Evolutionary conservation across 2,888 invertebrate genomes (phyloP).

Genomic region (Drosophila melanosoma): DNA sequence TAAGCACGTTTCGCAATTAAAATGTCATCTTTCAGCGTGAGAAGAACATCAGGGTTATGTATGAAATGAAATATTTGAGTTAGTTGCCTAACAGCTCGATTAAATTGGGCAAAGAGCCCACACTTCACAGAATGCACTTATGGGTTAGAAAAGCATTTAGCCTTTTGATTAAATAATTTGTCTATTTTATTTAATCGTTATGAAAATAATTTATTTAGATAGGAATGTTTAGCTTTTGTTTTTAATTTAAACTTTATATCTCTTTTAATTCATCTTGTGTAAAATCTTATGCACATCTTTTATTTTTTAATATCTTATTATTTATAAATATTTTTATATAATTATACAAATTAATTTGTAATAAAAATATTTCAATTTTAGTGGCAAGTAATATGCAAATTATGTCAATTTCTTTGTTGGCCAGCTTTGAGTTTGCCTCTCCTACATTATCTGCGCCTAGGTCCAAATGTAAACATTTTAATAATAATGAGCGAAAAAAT

Average conservation of each 20-base stretch:
- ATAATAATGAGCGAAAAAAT: slow-evolving; percentile 65
- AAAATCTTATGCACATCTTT: not conserved
- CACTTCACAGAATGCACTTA: too few species aligned
- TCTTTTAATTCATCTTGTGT: not conserved
- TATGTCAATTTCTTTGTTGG: slow-evolving; percentile 24
- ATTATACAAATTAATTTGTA: slow-evolving; percentile 16
- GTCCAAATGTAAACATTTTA: slow-evolving; percentile 67
- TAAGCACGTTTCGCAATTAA: slow-evolving; percentile 47
- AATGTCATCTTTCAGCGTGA: slow-evolving; percentile 45
- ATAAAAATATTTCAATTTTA: slow-evolving; percentile 18
- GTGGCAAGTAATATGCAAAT: slow-evolving; percentile 42
- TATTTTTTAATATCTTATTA: too few species aligned
- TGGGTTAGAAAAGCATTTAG: not conserved
- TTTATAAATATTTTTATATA: not conserved
- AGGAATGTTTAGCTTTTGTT: not conserved
- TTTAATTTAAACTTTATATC: not conserved
- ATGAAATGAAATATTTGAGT: not conserved
- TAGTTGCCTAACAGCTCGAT: not conserved
- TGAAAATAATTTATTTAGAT: not conserved
- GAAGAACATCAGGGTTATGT: slow-evolving; percentile 1
- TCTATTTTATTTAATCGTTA: not conserved
- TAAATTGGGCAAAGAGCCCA: not conserved
- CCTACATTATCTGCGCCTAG: slow-evolving; percentile 38
- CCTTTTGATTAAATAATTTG: not conserved
- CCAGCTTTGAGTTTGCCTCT: slow-evolving; percentile 7